Conservation (phyloP, 2,797 vertebrate species). For the Protonibea diacanthus region DNA sequence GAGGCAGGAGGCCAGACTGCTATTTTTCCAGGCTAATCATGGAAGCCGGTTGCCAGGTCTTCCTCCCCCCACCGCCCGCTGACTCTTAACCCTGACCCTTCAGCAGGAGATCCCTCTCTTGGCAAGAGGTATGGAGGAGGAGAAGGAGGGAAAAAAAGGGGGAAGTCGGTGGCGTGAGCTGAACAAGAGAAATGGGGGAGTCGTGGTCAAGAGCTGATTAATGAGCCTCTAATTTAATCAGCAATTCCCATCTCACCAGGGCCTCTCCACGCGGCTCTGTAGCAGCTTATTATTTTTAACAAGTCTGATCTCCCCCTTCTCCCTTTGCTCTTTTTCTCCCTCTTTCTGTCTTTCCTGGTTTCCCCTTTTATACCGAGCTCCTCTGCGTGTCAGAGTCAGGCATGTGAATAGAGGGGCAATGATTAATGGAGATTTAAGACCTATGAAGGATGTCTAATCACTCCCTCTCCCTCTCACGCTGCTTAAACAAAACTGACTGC, state of each 20-base stretch:
- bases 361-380: slow-evolving; percentile 56
- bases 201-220: slow-evolving; percentile 90
- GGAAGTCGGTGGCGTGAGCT: slow-evolving; percentile 77
- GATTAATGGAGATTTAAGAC: slow-evolving; percentile 84
- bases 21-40: slow-evolving; percentile 69
- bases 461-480: slow-evolving; percentile 7
- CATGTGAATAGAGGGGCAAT: slow-evolving; percentile 69
- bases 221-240: slow-evolving; percentile 97
- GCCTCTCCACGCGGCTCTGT: slow-evolving; percentile 87
- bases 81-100: slow-evolving; percentile 71
- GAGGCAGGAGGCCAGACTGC: slow-evolving; percentile 54
- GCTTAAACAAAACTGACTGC: slow-evolving; percentile 67
- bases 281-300: slow-evolving; percentile 94
- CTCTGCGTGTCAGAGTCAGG: slow-evolving; percentile 75
- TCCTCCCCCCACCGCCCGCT: slow-evolving; percentile 36
- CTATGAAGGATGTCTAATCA: slow-evolving; percentile 71
- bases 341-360: slow-evolving; percentile 57
- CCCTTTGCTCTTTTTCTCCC: slow-evolving; percentile 45
- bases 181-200: slow-evolving; percentile 86
- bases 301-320: slow-evolving; percentile 88
- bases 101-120: slow-evolving; percentile 61
- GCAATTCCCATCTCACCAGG: slow-evolving; percentile 87
- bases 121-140: slow-evolving; percentile 36
- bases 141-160: slow-evolving; percentile 14
- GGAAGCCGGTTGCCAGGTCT: slow-evolving; percentile 49